Evolutionary conservation across 2,113 vertebrate species (phyloP).

Genomic region (Rhinolophus sinicus): DNA sequence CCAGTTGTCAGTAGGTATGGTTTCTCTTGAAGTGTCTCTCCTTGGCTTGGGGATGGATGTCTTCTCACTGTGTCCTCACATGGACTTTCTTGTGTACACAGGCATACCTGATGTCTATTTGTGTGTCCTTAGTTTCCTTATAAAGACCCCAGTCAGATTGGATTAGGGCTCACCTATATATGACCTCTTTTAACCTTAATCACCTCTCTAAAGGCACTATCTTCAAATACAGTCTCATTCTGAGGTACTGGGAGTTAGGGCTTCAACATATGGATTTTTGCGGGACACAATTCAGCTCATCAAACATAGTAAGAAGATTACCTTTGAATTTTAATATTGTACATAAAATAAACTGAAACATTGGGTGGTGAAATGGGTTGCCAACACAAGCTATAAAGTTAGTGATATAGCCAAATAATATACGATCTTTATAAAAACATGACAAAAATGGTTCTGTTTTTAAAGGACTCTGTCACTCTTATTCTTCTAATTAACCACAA

Average conservation of each 20-base stretch:
- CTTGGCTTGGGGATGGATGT: background rate
- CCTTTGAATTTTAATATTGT: conserved; percentile 34
- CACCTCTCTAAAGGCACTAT: background rate
- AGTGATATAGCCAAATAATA: background rate
- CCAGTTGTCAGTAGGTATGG: background rate
- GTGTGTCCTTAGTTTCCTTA: background rate
- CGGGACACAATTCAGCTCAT: background rate
- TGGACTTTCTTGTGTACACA: background rate
- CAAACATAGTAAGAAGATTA: background rate
- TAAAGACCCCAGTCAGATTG: background rate
- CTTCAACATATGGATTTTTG: background rate
- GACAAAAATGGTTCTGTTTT: background rate
- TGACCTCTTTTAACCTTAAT: background rate
- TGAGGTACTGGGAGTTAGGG: background rate
- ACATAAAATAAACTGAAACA: background rate
- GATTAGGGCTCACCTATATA: background rate
- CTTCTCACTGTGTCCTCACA: background rate
- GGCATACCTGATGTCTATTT: background rate
- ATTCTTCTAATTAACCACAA: background rate
- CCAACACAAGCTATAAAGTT: background rate
- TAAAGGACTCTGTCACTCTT: background rate
- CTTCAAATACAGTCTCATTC: background rate
- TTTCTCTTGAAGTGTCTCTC: background rate
- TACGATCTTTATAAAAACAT: background rate
- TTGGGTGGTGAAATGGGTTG: background rate